phyloP scores from a whole-genome alignment of 1,140 invertebrate species.

The Brachionus paranguensis region DNA sequence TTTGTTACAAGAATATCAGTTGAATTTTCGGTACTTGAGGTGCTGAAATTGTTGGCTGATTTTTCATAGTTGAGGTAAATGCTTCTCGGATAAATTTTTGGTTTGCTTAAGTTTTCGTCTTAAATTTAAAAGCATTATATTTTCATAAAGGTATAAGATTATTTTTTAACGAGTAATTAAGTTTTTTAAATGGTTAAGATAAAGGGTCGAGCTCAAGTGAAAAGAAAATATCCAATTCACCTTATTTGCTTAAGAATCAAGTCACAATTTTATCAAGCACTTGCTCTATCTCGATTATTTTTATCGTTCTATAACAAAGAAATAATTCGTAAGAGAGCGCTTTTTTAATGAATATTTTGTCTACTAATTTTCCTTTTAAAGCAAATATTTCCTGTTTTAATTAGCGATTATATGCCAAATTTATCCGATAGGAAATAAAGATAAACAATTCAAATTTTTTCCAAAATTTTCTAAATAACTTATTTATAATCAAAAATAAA shows the following conservation, averaged over 20 bases:
- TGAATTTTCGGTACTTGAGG: neutral
- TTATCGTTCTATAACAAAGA: neutral
- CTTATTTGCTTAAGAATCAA: neutral
- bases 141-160: neutral
- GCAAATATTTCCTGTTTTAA: neutral
- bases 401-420: neutral
- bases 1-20: neutral
- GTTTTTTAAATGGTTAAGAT: neutral
- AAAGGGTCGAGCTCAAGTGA: neutral
- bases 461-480: neutral
- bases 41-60: neutral
- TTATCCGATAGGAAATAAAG: neutral
- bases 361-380: neutral
- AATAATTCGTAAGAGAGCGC: neutral
- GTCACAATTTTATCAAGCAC: neutral
- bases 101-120: neutral
- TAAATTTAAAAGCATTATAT: neutral
- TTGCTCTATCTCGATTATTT: neutral
- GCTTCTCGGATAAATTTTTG: slow-evolving; percentile 10
- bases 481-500: neutral
- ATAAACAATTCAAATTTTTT: neutral
- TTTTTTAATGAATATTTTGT: neutral
- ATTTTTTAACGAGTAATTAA: neutral
- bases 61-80: slow-evolving; percentile 18
- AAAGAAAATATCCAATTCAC: neutral